Evolutionary conservation across 2,797 vertebrate genomes (phyloP).

Genomic region (Todus mexicanus): DNA sequence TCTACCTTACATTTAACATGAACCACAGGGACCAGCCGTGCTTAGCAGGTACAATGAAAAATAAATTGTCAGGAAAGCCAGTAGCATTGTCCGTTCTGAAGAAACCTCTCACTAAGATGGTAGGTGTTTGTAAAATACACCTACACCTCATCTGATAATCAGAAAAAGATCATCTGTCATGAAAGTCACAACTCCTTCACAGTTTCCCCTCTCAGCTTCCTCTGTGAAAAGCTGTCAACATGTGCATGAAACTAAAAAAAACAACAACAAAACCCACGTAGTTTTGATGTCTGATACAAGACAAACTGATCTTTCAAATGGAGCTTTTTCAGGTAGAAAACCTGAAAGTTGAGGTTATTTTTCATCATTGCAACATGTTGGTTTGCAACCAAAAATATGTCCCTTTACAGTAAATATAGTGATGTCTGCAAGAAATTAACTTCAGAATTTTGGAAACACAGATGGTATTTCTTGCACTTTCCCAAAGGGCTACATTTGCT

Average conservation of each 20-base stretch:
- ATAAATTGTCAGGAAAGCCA: neutral
- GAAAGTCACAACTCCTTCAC: neutral
- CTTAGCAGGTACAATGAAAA: neutral
- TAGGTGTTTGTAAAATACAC: neutral
- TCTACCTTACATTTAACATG: neutral
- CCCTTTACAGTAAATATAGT: constrained; percentile 43
- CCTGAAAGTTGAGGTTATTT: neutral
- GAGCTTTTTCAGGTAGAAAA: neutral
- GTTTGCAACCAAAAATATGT: constrained; percentile 37
- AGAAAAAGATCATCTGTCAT: neutral
- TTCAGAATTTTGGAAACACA: constrained; percentile 28
- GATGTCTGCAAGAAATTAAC: constrained; percentile 39
- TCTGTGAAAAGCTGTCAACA: neutral
- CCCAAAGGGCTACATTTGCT: constrained; percentile 14
- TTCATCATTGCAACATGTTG: constrained; percentile 17
- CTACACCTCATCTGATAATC: neutral
- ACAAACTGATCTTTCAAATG: neutral
- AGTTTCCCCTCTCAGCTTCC: neutral
- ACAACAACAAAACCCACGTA: no score
- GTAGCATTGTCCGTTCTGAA: neutral
- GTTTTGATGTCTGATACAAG: neutral
- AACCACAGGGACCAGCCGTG: neutral
- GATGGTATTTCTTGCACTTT: constrained; percentile 55
- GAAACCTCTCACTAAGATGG: neutral
- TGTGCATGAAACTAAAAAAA: neutral